phyloP scores from a whole-genome alignment of 2,113 vertebrate species.

The Lamprologus tigripictilis region DNA sequence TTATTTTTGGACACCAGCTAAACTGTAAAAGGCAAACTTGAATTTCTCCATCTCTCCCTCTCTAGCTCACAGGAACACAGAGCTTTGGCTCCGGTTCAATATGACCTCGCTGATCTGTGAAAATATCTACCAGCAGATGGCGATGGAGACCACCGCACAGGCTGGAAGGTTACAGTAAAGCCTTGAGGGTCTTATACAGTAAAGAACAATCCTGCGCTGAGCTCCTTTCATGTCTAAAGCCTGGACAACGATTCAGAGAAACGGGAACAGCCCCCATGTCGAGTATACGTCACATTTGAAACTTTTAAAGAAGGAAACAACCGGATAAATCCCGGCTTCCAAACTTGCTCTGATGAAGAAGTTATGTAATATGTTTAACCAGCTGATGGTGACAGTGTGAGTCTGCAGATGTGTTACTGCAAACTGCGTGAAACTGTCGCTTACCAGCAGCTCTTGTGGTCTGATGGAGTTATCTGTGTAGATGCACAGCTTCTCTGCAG shows the following conservation, averaged over 20 bases:
- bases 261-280: not conserved
- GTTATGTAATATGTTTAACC: not conserved
- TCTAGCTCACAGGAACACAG: constrained; percentile 57
- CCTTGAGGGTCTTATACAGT: constrained; percentile 39
- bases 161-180: constrained; percentile 6
- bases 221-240: not conserved
- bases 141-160: constrained; percentile 60
- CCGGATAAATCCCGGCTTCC: not conserved
- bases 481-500: constrained; percentile 94
- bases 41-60: constrained; percentile 46
- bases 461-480: constrained; percentile 97
- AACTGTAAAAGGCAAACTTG: constrained; percentile 60
- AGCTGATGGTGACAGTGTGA: not conserved
- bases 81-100: constrained; percentile 71
- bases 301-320: not conserved
- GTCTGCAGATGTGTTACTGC: not conserved
- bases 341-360: not conserved
- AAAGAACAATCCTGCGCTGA: constrained; percentile 16
- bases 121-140: constrained; percentile 83
- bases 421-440: constrained; percentile 30
- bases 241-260: not conserved
- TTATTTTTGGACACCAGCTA: constrained; percentile 45
- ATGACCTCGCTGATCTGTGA: constrained; percentile 69
- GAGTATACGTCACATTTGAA: not conserved
- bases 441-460: constrained; percentile 95